A percentile compares a stretch with the other conserved stretches of the same genome.
These are phyloP conservation scores for Cavia porcellus DNA, from an alignment of 2,113 vertebrate genomes.

Conservation along the genomic window DNA sequence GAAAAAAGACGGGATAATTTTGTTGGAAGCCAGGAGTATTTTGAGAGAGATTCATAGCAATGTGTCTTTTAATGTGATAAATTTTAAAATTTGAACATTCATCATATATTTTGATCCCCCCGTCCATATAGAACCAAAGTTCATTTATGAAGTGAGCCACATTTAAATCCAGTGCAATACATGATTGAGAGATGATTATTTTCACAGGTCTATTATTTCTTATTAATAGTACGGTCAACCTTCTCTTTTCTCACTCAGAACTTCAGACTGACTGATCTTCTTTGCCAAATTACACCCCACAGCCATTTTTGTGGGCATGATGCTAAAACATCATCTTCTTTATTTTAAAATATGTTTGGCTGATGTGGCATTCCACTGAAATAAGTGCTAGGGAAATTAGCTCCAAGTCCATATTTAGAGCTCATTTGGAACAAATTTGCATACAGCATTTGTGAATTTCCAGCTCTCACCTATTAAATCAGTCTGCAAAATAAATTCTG, in stretches of 20 bases:
- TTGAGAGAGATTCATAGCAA: not conserved
- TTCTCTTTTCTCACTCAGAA: not conserved
- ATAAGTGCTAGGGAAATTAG: slow-evolving; percentile 48
- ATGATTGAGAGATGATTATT: not conserved
- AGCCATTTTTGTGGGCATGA: not conserved
- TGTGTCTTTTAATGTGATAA: not conserved
- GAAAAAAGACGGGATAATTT: not conserved
- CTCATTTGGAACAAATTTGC: slow-evolving; percentile 50
- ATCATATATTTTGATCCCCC: not conserved
- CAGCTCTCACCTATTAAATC: slow-evolving; percentile 51
- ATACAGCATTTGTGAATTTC: slow-evolving; percentile 35
- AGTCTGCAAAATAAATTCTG: slow-evolving; percentile 54
- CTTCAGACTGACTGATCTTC: not conserved
- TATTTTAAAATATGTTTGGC: slow-evolving; percentile 32
- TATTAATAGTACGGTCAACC: not conserved
- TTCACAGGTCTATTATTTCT: not conserved
- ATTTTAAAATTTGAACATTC: not conserved
- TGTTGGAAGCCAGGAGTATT: not conserved
- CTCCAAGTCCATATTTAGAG: slow-evolving; percentile 41
- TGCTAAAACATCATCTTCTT: slow-evolving; percentile 40
- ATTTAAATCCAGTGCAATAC: not conserved
- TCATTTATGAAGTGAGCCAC: not conserved
- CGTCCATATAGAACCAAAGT: not conserved
- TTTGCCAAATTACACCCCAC: not conserved
- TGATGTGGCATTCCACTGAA: slow-evolving; percentile 27